Base-by-base conservation (phyloP, 1,140 invertebrate genomes). In the Macrobrachium nipponense region DNA sequence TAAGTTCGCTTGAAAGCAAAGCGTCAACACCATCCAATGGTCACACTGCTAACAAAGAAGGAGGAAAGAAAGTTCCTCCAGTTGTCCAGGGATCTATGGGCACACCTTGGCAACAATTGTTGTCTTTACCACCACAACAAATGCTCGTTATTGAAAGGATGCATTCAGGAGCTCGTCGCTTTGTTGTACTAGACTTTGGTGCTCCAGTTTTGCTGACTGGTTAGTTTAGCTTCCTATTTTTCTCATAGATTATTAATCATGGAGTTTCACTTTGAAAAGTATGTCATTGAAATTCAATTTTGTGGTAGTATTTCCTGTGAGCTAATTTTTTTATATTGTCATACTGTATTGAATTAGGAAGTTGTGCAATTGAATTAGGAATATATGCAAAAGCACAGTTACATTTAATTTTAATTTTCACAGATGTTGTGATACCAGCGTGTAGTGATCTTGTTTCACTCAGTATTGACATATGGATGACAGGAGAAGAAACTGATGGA, bases 71-170 rank as follows among this genome's bases (percentile, higher is more conserved):
- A 51, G 78, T 51, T 8, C 14, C 44, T 15, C 44, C 62, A 58
- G 75, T 73, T 43, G 60, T 86, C 18, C 86, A 87, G 27, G 86
- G 88, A 36, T 83, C 86, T 27, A 81, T 89, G 18, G 88, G 88
- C 80, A 90, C 89, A 86, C 80, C 95, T 86, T 94, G 95, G 89
- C 94, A 95, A 91, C 92, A 96, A 68, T 92, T 97, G 68, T 89
- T 93, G 75, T 94, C 95, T 80, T 95, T 96, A 36, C 94, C 91
- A 36, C 90, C 95, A 27, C 95, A 96, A 84, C 95, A 96, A 90
- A 95, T 95, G 88, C 93, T 98, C 75, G 95, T 98, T n/a, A 96
- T 98, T 68, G 97, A 98, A 90, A 93, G 96, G 87, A 97, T 98
- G 95, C 96, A 97, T 91, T 97, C 96, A 27, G 96, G 95, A 89